Base-by-base conservation (phyloP, 2,888 invertebrate species). In the Apocheima hispidaria region DNA sequence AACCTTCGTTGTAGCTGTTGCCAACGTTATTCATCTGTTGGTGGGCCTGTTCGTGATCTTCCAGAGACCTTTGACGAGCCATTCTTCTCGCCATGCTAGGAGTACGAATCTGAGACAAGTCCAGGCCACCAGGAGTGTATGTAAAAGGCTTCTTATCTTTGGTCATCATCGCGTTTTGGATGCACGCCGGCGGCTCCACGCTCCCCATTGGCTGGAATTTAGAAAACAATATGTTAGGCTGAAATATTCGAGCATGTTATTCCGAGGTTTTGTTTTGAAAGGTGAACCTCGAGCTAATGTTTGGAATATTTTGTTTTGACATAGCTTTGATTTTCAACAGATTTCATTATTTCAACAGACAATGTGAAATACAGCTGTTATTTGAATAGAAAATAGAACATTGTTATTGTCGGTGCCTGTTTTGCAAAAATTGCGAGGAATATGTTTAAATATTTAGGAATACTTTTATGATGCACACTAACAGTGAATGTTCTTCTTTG, bases 91-190 rank as follows among this genome's bases (percentile, higher is more conserved):
- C 97, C 97, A 98, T 98, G 72, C 97, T 95, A 9, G 98, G 98
- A 54, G 97, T 98, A 66, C 95, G 94, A 64, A 98, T 98, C 88
- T 98, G 97, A 9, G 97, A 97, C 52, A 98, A 93, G 86, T 98
- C 97, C 61, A 98, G 94, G 68, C 98, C 98, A 16, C 98, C 98
- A 1, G 98, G 98, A 16, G 98, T 98, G 86, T 98, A 98, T n/a
- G 98, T 98, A 84, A 98, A 98, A 10, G 98, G 98, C 81, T 98
- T 98, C 88, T 98, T 98, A 88, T 98, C 98, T 89, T 98, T 98
- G 77, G 97, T 97, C 96, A 98, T 96, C 97, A 98, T 98, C 30
- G 98, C 98, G 86, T 97, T 97, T 84, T 98, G 97, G 59, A 98
- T 96, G 74, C 97, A 97, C 68, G 96, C 96, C 65, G 98, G 98